Conservation (phyloP, 2,113 vertebrate genomes). For the Nyctibius bracteatus region DNA sequence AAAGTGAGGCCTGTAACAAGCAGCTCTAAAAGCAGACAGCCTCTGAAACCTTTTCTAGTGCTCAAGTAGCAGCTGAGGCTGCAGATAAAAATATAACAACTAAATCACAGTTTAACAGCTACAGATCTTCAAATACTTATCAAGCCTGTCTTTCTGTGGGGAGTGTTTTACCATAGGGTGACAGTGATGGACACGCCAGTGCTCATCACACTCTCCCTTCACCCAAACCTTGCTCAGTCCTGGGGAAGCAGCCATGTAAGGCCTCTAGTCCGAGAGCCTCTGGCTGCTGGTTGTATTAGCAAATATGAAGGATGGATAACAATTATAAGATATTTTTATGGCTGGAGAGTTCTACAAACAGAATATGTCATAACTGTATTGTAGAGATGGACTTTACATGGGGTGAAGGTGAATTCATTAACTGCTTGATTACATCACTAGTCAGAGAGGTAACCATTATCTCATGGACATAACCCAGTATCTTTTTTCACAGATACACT, state of each 20-base stretch:
- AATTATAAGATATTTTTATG: slow-evolving; percentile 41
- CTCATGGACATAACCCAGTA: neutral
- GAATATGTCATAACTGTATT: slow-evolving; percentile 28
- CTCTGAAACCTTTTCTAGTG: neutral
- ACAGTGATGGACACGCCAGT: neutral
- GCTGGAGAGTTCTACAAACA: slow-evolving; percentile 59
- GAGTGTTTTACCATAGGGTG: neutral
- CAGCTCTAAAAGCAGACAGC: neutral
- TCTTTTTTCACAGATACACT: neutral
- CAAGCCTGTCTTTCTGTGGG: neutral
- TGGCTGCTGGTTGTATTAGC: neutral
- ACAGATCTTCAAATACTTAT: neutral
- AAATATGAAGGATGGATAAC: slow-evolving; percentile 25
- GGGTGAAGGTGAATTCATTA: slow-evolving; percentile 20
- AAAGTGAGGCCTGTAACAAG: neutral
- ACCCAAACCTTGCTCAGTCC: neutral
- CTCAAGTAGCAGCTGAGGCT: neutral
- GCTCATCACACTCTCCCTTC: neutral
- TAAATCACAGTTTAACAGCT: neutral
- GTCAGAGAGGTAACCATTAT: slow-evolving; percentile 42
- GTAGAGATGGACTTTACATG: slow-evolving; percentile 35
- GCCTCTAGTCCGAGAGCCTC: rapidly evolving
- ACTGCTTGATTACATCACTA: slow-evolving; percentile 34
- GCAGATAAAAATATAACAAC: neutral
- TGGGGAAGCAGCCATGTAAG: neutral